Conservation (phyloP, 2,797 vertebrate species). For the Bucorvus abyssinicus region DNA sequence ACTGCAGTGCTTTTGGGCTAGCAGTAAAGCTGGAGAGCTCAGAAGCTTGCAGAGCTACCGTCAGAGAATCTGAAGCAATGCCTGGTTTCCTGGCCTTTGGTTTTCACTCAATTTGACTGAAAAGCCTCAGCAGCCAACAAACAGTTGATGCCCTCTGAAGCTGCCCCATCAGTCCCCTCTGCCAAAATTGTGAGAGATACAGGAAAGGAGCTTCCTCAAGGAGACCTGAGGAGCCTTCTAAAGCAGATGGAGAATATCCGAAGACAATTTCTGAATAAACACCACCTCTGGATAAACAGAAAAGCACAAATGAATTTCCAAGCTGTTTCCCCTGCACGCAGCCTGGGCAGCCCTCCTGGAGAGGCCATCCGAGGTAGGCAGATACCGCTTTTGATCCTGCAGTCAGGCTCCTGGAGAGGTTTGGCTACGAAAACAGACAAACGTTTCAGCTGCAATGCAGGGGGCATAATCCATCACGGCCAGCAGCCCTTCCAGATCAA, state of each 20-base stretch:
- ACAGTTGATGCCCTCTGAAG: not conserved
- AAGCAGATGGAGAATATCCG: not conserved
- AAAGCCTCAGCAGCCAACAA: not conserved
- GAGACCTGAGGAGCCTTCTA: not conserved
- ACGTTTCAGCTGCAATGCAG: not conserved
- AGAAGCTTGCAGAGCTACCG: not conserved
- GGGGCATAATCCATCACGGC: not conserved
- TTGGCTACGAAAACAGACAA: not conserved
- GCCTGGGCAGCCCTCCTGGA: not conserved
- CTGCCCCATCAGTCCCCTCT: not conserved
- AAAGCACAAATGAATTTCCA: not conserved
- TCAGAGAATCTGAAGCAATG: not conserved
- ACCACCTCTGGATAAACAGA: not conserved
- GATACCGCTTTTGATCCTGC: conserved; percentile 7
- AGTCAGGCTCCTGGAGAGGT: not conserved
- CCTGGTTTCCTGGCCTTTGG: not conserved
- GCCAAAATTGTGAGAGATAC: not conserved
- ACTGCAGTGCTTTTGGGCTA: not conserved
- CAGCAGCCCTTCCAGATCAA: not conserved
- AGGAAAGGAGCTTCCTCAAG: not conserved
- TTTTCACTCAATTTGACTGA: not conserved
- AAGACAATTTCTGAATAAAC: not conserved
- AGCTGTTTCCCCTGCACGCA: not conserved
- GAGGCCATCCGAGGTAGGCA: not conserved
- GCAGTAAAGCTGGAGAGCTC: not conserved